Evolutionary conservation across 2,113 vertebrate genomes (phyloP), one percentile per base, ranked within the genome.

Genomic region (Mesoclemmys tuberculata): DNA sequence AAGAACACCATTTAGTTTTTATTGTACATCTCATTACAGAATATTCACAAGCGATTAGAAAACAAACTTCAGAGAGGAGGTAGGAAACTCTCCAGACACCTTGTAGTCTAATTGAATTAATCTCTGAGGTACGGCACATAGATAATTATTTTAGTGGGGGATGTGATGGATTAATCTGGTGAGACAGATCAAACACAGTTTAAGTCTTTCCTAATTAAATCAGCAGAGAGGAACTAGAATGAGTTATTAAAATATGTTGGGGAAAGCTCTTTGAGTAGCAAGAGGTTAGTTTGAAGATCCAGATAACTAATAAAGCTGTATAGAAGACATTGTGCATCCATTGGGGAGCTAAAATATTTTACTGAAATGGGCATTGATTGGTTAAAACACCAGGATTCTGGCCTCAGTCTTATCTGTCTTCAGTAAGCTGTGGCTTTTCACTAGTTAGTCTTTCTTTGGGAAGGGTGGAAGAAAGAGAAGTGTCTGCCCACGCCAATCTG

Each of bases 111-210:
- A 92, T 88, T 74, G 52, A 92, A 82, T 88, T 89, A 75, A 93
- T 93, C 90, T 89, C 49, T 41, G 90, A 85, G 2, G 10, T 89
- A 54, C 2, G 22, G 56, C 91, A 58, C 54, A 46, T 16, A 89
- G 92, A 24, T 83, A 83, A 94, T 92, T 85, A 93, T 18, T 2
- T 89, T 85, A 71, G 22, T 75, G 82, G 58, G 27, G 90, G 18
- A 29, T 90, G 78, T 58, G 84, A 89, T 82, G 71, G 91, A 88
- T 92, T 93, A 78, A 90, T 89, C 41, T 92, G 26, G 29, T 56
- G 78, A 88, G 49, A 41, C 5, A 54, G 44, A 81, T 52, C 29
- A 92, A 87, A 93, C 46, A 56, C 21, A 83, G 78, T 90, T 91
- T 82, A 87, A 46, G 1, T 74, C 93, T 93, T 88, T 22, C 27